phyloP scores from a whole-genome alignment of 2,113 vertebrate species.

The Actenoides hombroni region DNA sequence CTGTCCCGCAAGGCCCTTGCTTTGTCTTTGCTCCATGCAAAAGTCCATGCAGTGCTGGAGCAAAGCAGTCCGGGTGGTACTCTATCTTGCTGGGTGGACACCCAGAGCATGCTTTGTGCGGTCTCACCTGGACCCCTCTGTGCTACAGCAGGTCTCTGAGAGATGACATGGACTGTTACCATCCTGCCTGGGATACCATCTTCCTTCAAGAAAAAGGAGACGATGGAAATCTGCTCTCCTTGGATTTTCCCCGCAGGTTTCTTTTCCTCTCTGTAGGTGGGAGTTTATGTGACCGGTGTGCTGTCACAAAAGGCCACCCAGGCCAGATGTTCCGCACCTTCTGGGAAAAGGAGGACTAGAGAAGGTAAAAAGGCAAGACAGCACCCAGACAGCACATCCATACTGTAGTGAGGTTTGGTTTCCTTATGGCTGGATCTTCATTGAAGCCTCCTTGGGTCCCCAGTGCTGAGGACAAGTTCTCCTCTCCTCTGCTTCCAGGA shows the following conservation, averaged over 20 bases:
- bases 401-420: not conserved
- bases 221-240: not conserved
- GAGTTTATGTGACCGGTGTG: not conserved
- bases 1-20: not conserved
- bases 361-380: not conserved
- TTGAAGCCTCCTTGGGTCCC: not conserved
- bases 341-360: not conserved
- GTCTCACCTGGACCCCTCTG: not conserved
- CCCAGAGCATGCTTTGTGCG: not conserved
- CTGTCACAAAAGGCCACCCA: not conserved
- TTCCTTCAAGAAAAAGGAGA: not conserved
- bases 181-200: not conserved
- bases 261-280: not conserved
- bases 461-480: not conserved
- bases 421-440: not conserved
- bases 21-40: not conserved
- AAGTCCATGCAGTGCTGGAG: not conserved
- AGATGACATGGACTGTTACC: not conserved
- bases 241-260: not conserved
- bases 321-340: not conserved
- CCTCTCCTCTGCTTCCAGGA: not conserved
- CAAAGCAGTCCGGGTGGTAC: not conserved
- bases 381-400: not conserved
- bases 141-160: not conserved
- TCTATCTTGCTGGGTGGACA: fast-evolving